Conservation (phyloP, 2,113 vertebrate species). For the Phylloscopus trochiloides region DNA sequence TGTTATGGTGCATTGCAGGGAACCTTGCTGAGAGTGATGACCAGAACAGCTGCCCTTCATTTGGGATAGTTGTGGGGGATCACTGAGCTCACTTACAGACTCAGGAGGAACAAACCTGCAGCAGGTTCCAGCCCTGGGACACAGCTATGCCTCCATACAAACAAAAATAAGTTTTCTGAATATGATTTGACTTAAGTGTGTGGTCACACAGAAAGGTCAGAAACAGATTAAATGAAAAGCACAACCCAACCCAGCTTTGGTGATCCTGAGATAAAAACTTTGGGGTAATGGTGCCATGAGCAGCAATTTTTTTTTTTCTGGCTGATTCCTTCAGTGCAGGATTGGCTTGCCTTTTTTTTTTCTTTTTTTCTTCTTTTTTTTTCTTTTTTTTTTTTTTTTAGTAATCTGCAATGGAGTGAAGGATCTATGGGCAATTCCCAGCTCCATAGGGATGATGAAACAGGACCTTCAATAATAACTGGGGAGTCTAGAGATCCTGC, state of each 20-base stretch:
- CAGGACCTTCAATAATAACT: not conserved
- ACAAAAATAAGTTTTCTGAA: not conserved
- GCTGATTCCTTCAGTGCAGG: not conserved
- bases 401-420: not conserved
- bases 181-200: not conserved
- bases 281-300: not conserved
- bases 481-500: not conserved
- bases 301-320: not conserved
- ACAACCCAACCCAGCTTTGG: not conserved
- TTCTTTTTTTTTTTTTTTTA: not conserved
- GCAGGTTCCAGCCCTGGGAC: not conserved
- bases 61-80: not conserved
- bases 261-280: not conserved
- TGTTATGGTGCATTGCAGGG: not conserved
- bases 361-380: no score
- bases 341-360: not conserved
- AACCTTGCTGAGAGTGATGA: not conserved
- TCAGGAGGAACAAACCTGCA: not conserved
- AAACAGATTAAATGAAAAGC: not conserved
- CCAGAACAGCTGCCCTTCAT: not conserved
- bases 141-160: not conserved
- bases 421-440: not conserved
- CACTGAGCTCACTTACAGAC: not conserved
- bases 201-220: not conserved
- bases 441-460: fast-evolving